Conservation (phyloP, 2,888 invertebrate species). For the Meganola albula region DNA sequence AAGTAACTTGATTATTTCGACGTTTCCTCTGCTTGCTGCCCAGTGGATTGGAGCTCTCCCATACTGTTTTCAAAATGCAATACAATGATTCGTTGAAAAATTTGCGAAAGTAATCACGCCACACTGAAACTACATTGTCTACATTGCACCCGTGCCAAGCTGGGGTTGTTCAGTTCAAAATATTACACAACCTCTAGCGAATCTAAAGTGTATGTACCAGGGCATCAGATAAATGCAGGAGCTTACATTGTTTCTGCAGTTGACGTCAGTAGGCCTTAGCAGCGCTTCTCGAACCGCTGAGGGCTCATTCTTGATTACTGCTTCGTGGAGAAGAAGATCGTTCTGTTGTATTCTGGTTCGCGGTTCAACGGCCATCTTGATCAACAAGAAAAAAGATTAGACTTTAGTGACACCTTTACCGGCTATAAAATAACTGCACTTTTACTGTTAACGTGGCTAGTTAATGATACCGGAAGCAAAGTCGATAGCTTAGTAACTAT, state of each 20-base stretch:
- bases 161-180: too few relatives aligned
- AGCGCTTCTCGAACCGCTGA: conserved; percentile 81
- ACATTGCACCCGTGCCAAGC: too few relatives aligned
- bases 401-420: too few relatives aligned
- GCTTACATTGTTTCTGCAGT: conserved; percentile 84
- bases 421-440: too few relatives aligned
- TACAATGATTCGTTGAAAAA: too few relatives aligned
- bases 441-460: too few relatives aligned
- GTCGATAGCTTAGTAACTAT: too few relatives aligned
- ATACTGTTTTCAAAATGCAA: conserved; percentile 76
- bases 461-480: too few relatives aligned
- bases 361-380: conserved; percentile 50
- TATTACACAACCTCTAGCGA: too few relatives aligned
- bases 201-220: conserved; percentile 19
- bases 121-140: too few relatives aligned
- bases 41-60: conserved; percentile 85
- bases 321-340: conserved; percentile 83
- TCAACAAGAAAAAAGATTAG: too few relatives aligned
- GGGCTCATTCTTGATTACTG: conserved; percentile 85
- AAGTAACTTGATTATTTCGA: conserved; percentile 83
- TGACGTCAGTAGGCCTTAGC: conserved; percentile 81
- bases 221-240: conserved; percentile 9
- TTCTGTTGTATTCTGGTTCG: conserved; percentile 80
- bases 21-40: conserved; percentile 85
- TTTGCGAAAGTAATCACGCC: too few relatives aligned